A percentile compares a stretch with the other conserved stretches of the same genome.
Evolutionary conservation across 2,113 vertebrate species (phyloP).

Genomic region (Heterotilapia buettikoferi): DNA sequence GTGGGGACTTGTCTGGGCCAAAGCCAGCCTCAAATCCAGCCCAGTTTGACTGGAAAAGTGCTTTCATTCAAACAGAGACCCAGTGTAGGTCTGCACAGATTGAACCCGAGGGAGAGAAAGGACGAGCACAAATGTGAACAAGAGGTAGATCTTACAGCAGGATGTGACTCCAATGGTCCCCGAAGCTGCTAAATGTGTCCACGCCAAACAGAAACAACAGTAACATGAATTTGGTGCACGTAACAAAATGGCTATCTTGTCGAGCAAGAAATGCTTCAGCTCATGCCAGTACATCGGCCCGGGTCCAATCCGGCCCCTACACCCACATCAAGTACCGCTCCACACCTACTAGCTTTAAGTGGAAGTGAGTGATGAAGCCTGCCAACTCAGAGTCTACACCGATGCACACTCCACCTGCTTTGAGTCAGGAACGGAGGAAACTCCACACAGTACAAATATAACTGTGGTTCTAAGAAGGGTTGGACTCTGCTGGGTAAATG

Average conservation of each 20-base stretch:
- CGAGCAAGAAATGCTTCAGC: neutral
- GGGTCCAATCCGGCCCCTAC: neutral
- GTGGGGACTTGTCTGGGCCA: neutral
- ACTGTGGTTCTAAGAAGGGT: neutral
- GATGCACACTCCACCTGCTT: neutral
- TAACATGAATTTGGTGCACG: neutral
- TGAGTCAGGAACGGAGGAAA: neutral
- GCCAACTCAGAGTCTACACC: rapidly evolving
- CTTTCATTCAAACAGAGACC: neutral
- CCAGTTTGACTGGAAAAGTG: neutral
- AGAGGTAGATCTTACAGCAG: rapidly evolving
- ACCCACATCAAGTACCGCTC: neutral
- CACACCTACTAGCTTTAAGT: neutral
- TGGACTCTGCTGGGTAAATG: neutral
- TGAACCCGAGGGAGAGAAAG: neutral
- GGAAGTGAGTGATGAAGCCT: neutral
- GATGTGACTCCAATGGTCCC: rapidly evolving
- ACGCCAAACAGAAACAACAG: neutral
- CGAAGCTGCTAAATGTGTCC: neutral
- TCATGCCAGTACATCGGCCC: neutral
- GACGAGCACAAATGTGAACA: neutral
- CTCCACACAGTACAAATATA: neutral
- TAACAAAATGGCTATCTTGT: neutral
- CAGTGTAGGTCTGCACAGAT: neutral
- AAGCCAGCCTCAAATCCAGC: neutral